phyloP scores from a whole-genome alignment of 2,113 vertebrate genomes.

The Hyperopisus bebe region DNA sequence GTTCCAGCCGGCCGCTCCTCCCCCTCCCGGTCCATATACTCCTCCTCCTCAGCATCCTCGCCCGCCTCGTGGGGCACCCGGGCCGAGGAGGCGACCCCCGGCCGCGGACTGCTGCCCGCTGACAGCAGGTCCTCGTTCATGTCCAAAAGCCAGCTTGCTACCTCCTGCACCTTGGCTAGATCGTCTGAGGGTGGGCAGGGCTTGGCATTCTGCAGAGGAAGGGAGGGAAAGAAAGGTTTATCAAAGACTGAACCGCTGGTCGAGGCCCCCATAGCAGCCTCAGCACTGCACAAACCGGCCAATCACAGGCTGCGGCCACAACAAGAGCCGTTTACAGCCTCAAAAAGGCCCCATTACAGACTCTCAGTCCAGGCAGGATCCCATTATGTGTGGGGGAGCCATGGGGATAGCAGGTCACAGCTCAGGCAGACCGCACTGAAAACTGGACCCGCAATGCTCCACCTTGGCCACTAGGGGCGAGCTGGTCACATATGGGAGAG shows the following conservation, averaged over 20 bases:
- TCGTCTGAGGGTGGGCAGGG: slow-evolving; percentile 93
- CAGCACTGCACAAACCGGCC: background rate
- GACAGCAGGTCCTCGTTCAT: slow-evolving; percentile 99
- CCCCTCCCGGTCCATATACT: slow-evolving; percentile 84
- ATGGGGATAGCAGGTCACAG: background rate
- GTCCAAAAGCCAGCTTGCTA: slow-evolving; percentile 99
- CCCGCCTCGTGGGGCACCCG: slow-evolving; percentile 86
- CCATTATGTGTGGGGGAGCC: background rate
- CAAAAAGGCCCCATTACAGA: background rate
- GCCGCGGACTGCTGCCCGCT: slow-evolving; percentile 81
- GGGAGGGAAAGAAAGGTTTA: background rate
- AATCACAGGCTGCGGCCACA: background rate
- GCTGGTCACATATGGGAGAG: background rate
- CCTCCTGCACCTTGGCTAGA: slow-evolving; percentile 99
- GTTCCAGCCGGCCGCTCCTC: slow-evolving; percentile 56
- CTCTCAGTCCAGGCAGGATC: background rate
- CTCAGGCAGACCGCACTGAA: background rate
- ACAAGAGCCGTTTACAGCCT: background rate
- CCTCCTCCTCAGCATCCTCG: slow-evolving; percentile 60
- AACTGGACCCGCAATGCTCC: background rate
- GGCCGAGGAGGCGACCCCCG: slow-evolving; percentile 83
- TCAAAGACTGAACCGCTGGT: background rate
- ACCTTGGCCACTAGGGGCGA: background rate
- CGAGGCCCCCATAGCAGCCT: background rate
- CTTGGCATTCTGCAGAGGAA: slow-evolving; percentile 83